Evolutionary conservation across 2,113 vertebrate species (phyloP).

Genomic region (Ameiurus melas): DNA sequence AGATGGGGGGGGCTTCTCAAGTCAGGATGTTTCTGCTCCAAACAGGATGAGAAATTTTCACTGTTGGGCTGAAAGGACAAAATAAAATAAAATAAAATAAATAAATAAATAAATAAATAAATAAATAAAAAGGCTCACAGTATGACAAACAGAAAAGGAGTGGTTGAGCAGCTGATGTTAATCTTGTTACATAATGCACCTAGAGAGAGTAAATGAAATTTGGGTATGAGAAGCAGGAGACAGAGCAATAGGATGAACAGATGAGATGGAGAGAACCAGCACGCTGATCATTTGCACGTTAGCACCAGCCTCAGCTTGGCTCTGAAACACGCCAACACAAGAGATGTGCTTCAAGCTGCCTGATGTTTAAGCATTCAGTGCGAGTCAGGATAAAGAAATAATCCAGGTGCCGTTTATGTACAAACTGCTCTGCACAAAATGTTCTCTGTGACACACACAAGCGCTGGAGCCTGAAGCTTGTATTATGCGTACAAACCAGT

Average conservation of each 20-base stretch:
- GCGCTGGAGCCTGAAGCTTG: not conserved
- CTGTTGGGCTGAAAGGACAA: not conserved
- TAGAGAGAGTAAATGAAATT: not conserved
- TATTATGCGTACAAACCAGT: not conserved
- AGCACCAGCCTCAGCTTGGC: not conserved
- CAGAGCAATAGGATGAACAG: not conserved
- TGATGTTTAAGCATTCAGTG: conserved; percentile 21
- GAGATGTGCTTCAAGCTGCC: not conserved
- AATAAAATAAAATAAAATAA: not conserved
- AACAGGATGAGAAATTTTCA: conserved; percentile 1
- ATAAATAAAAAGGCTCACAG: not conserved
- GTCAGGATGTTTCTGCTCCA: conserved; percentile 10
- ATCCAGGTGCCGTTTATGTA: not conserved
- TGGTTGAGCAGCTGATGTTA: conserved; percentile 17
- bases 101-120: not conserved
- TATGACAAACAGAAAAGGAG: not conserved
- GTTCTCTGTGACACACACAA: not conserved
- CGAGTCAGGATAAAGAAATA: conserved; percentile 7
- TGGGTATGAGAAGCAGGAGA: not conserved
- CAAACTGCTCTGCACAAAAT: not conserved
- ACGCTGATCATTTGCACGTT: not conserved
- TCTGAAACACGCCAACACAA: not conserved
- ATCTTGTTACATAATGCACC: conserved; percentile 40
- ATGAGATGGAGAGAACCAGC: not conserved
- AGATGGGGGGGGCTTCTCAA: not conserved